Evolutionary conservation across 1,140 invertebrate genomes (phyloP).

Genomic region (Drosophila nebulosa): DNA sequence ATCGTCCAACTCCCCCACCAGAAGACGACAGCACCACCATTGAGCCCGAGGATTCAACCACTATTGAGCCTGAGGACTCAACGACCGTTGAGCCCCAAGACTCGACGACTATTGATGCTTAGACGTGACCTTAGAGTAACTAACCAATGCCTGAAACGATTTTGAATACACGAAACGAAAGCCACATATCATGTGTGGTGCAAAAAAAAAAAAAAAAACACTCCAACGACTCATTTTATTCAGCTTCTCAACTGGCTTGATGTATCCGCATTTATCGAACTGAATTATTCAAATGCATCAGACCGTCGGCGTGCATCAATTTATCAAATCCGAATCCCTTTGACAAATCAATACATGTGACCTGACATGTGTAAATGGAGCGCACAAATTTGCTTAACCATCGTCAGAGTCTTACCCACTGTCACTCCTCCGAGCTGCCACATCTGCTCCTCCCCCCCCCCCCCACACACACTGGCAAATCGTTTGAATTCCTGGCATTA

Average conservation of each 20-base stretch:
- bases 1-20: not conserved
- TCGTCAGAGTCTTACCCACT: not conserved
- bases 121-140: not conserved
- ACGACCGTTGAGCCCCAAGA: not conserved
- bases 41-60: not conserved
- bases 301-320: conserved; percentile 46
- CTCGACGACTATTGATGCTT: not conserved
- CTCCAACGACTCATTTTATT: not conserved
- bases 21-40: not conserved
- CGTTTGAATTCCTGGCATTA: conserved; percentile 68
- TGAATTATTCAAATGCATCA: conserved; percentile 33
- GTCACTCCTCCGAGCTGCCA: not conserved
- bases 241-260: not conserved
- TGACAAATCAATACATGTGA: conserved; percentile 68
- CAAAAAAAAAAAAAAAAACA: not conserved
- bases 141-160: not conserved
- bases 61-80: not conserved
- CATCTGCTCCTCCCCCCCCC: conserved; percentile 15
- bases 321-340: conserved; percentile 49
- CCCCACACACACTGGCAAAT: conserved; percentile 51
- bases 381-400: conserved; percentile 22
- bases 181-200: not conserved
- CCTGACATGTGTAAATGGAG: conserved; percentile 56
- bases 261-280: not conserved
- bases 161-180: not conserved